These are phyloP conservation scores for Eonycteris spelaea DNA, from an alignment of 2,113 vertebrate genomes.

Conservation along the genomic window DNA sequence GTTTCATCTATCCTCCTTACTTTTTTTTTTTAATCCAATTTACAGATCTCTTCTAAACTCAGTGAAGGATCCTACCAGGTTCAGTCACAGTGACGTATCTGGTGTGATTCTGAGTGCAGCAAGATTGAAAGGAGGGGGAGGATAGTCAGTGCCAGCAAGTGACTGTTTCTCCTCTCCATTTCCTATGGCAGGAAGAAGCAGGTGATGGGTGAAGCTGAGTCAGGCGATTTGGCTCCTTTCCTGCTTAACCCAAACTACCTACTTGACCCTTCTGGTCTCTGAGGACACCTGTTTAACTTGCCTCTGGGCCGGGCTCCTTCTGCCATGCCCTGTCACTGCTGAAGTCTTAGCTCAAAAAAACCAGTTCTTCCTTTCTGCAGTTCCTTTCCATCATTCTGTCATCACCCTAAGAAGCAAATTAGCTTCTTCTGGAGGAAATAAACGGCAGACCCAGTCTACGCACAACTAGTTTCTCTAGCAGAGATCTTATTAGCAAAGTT, in stretches of 20 bases:
- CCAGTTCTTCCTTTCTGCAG: background rate
- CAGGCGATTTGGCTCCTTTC: background rate
- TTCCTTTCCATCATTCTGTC: background rate
- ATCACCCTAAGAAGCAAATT: background rate
- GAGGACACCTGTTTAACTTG: background rate
- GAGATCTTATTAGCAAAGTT: background rate
- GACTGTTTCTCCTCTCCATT: accelerated
- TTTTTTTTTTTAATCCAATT: background rate
- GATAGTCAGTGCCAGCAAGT: no score
- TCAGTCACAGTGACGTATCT: background rate
- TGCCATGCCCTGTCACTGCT: background rate
- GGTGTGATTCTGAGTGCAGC: background rate
- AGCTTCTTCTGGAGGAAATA: background rate
- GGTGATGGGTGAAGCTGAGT: background rate
- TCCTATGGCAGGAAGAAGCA: background rate
- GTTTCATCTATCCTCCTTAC: background rate
- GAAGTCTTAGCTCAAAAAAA: background rate
- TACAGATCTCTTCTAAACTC: background rate
- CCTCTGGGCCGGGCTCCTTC: background rate
- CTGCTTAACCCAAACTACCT: background rate
- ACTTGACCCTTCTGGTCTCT: background rate
- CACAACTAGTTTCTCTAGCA: background rate
- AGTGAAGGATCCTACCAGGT: background rate
- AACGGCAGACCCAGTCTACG: background rate
- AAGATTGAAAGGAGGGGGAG: background rate